Percentiles rank a stretch among this genome's conserved stretches.
phyloP scores from a whole-genome alignment of 2,797 vertebrate genomes.

The Sylvia borin region DNA sequence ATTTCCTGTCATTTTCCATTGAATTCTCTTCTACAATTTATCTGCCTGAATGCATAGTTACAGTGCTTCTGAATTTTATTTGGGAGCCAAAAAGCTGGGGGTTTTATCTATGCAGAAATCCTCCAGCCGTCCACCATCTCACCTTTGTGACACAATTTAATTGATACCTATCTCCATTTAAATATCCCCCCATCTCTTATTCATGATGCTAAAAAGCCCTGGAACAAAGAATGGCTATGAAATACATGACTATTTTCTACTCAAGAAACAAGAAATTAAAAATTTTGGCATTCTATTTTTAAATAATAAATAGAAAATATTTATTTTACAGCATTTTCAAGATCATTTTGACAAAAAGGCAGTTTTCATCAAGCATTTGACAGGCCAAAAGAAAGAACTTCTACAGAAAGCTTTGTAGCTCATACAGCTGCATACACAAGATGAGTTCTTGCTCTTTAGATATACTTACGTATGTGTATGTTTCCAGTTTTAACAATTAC shows the following conservation, averaged over 20 bases:
- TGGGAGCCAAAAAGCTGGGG: background rate
- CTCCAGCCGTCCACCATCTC: background rate
- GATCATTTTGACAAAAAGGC: slow-evolving; percentile 84
- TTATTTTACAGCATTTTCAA: slow-evolving; percentile 93
- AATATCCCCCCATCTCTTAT: background rate
- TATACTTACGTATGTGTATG: slow-evolving; percentile 50
- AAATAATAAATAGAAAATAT: slow-evolving; percentile 85
- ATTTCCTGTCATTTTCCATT: background rate
- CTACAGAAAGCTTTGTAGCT: slow-evolving; percentile 69
- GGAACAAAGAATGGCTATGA: background rate
- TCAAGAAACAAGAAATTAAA: background rate
- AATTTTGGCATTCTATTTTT: slow-evolving; percentile 21
- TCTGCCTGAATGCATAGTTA: background rate
- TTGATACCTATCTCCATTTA: background rate
- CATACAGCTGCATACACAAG: slow-evolving; percentile 61
- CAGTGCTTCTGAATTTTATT: background rate
- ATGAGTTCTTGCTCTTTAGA: slow-evolving; percentile 62
- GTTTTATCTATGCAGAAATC: background rate
- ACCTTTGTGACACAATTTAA: background rate
- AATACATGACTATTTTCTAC: background rate
- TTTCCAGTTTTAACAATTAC: slow-evolving; percentile 71
- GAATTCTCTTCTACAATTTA: background rate
- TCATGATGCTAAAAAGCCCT: background rate
- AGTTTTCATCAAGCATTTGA: slow-evolving; percentile 67
- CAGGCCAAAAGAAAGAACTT: slow-evolving; percentile 68